Evolutionary conservation across 1,140 invertebrate species (phyloP).

Genomic region (Octopus sinensis): DNA sequence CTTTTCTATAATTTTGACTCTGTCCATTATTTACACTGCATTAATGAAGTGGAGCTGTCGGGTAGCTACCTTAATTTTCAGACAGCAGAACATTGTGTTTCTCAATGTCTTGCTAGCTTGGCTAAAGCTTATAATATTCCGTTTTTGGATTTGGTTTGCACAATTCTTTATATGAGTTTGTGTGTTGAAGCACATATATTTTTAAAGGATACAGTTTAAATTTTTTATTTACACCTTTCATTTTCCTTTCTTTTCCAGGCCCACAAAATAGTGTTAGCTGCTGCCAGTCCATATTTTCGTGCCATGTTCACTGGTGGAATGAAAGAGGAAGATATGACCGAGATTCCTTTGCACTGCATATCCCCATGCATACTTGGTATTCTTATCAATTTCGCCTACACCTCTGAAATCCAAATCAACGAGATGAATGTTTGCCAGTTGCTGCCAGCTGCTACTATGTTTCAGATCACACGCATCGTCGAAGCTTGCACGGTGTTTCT

Average conservation of each 20-base stretch:
- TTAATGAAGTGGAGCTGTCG: too few species aligned
- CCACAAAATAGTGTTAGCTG: conserved; percentile 55
- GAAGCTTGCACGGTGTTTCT: conserved; percentile 86
- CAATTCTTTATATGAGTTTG: too few species aligned
- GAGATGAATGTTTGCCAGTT: conserved; percentile 86
- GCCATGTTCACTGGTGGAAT: conserved; percentile 95
- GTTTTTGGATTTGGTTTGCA: too few species aligned
- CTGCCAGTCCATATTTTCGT: conserved; percentile 68
- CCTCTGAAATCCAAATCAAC: conserved; percentile 81
- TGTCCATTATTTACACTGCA: too few species aligned
- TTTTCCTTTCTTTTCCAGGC: conserved; percentile 21
- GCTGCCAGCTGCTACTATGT: conserved; percentile 88
- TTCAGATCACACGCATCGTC: conserved; percentile 86
- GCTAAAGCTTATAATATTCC: too few species aligned
- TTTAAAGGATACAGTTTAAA: too few species aligned
- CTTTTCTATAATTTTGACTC: too few species aligned
- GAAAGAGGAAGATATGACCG: conserved; percentile 80
- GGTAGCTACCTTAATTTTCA: too few species aligned
- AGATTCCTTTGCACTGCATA: conserved; percentile 81
- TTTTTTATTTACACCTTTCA: too few species aligned
- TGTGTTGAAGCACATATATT: too few species aligned
- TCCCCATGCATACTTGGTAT: conserved; percentile 79
- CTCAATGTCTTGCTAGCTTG: too few species aligned
- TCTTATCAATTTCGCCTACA: conserved; percentile 87
- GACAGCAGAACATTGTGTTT: too few species aligned